phyloP scores from a whole-genome alignment of 2,888 invertebrate genomes.

The Pediacus dermestoides region DNA sequence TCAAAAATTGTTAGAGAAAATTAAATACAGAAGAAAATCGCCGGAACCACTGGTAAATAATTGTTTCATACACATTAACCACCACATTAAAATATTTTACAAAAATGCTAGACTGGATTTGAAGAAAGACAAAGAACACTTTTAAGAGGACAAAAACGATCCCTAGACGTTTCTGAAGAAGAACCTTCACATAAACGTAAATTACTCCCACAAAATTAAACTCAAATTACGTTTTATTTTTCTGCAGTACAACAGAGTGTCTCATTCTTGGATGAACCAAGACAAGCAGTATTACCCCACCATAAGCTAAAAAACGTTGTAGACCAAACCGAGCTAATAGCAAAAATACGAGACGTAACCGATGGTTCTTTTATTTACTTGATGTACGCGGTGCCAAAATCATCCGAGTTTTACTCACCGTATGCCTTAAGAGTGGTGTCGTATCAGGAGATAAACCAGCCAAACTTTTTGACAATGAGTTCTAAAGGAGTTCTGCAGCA shows the following conservation, averaged over 20 bases:
- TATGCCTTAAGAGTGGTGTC: conserved; percentile 74
- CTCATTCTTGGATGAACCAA: not conserved
- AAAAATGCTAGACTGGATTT: conserved; percentile 55
- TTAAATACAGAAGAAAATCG: conserved; percentile 55
- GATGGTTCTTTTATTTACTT: conserved; percentile 73
- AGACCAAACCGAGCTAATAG: conserved; percentile 50
- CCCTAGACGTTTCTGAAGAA: conserved; percentile 4
- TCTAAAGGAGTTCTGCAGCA: conserved; percentile 78
- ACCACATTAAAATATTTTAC: not conserved
- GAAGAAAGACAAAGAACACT: conserved; percentile 51
- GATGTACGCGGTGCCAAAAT: conserved; percentile 67
- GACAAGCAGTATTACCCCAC: not conserved
- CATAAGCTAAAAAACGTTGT: conserved; percentile 37
- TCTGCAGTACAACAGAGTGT: not conserved
- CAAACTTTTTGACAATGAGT: conserved; percentile 78
- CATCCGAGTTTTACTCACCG: conserved; percentile 70
- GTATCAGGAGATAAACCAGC: conserved; percentile 62
- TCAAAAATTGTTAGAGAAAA: conserved; percentile 59
- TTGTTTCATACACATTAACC: not conserved
- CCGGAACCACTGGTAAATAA: conserved; percentile 59
- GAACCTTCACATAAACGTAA: not conserved
- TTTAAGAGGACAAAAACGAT: conserved; percentile 34
- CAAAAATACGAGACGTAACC: conserved; percentile 55
- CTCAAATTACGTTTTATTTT: not conserved
- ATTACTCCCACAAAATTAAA: not conserved